phyloP scores from a whole-genome alignment of 2,888 invertebrate genomes.

The Scaptomyza tumidula region DNA sequence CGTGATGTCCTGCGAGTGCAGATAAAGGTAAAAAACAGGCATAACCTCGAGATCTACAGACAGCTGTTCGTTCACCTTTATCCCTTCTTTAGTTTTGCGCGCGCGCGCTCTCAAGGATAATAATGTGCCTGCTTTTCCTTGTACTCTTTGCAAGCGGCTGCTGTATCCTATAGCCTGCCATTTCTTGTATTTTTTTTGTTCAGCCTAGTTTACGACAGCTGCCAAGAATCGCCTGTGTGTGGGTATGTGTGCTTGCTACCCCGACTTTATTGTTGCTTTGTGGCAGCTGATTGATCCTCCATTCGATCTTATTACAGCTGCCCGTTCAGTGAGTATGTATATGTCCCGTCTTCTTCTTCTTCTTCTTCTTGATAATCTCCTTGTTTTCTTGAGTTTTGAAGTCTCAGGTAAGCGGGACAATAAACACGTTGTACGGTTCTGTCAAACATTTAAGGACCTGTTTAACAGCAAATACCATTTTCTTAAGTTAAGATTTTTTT shows the following conservation, averaged over 20 bases:
- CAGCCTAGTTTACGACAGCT: conserved; percentile 73
- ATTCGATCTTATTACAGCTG: conserved; percentile 72
- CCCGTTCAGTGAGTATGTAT: conserved; percentile 17
- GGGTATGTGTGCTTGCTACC: conserved; percentile 31
- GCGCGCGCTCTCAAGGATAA: conserved; percentile 53
- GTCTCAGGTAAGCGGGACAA: conserved; percentile 40
- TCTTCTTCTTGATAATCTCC: neutral
- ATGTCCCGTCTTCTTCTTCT: conserved; percentile 6
- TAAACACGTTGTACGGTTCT: neutral
- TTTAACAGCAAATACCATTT: neutral
- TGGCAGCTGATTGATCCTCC: conserved; percentile 68
- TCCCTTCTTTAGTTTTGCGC: conserved; percentile 42
- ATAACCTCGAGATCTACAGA: conserved; percentile 14
- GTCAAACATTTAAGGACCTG: neutral
- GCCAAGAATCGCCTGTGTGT: conserved; percentile 31
- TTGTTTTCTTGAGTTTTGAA: conserved; percentile 1
- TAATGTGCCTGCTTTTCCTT: conserved; percentile 28
- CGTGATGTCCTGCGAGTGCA: conserved; percentile 32
- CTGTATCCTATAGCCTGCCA: conserved; percentile 43
- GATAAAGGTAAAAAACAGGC: conserved; percentile 5
- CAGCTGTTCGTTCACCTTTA: conserved; percentile 61
- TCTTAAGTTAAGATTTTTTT: too few species aligned
- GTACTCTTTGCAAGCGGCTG: neutral
- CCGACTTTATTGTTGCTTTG: conserved; percentile 48
- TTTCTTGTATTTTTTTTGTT: conserved; percentile 47